phyloP scores from a whole-genome alignment of 53 echinoderm and acorn worm genomes.

The Actinopyga echinites region DNA sequence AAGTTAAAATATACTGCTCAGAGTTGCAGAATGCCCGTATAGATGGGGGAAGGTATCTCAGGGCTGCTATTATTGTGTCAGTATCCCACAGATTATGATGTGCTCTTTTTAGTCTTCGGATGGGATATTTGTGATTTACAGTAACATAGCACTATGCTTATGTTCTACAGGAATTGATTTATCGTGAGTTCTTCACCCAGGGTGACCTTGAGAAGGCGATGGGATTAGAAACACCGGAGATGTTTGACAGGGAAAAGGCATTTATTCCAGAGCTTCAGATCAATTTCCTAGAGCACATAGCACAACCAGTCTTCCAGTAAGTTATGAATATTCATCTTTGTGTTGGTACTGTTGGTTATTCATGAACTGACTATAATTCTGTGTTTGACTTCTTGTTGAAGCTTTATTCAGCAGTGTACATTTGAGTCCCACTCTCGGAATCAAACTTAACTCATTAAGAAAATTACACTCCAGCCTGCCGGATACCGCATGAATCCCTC shows the following conservation, averaged over 20 bases:
- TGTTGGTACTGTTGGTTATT: conserved; percentile 23
- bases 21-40: too few relatives aligned
- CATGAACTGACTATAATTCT: conserved; percentile 55
- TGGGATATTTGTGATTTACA: too few relatives aligned
- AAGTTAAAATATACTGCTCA: too few relatives aligned
- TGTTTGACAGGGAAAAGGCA: conserved; percentile 98
- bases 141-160: too few relatives aligned
- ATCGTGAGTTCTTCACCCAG: conserved; percentile 97
- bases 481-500: too few relatives aligned
- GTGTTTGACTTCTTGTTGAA: conserved; percentile 42
- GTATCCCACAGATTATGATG: too few relatives aligned
- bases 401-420: conserved; percentile 62
- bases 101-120: too few relatives aligned
- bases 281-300: conserved; percentile 96
- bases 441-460: too few relatives aligned
- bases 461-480: too few relatives aligned
- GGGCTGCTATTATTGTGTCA: too few relatives aligned
- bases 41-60: too few relatives aligned
- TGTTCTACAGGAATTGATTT: conserved; percentile 87
- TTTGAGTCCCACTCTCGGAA: conserved; percentile 85
- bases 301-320: conserved; percentile 92
- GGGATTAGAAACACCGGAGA: conserved; percentile 92
- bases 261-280: conserved; percentile 98
- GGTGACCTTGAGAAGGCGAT: conserved; percentile 99
- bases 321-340: background rate